Conservation (phyloP, 2,888 invertebrate species). For the Macrophya alboannulata region DNA sequence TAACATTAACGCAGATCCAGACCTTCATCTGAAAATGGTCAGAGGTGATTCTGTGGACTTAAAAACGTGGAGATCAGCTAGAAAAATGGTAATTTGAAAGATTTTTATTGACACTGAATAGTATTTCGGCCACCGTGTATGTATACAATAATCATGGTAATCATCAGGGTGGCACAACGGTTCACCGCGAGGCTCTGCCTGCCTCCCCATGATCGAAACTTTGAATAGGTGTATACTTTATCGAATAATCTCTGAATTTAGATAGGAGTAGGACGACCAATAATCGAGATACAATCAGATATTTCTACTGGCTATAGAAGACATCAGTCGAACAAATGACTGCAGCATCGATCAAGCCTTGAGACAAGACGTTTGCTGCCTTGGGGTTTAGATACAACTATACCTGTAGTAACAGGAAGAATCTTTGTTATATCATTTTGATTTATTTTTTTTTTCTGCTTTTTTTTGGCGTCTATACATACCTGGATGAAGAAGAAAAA, state of each 20-base stretch:
- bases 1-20: no score
- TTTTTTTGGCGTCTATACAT: background rate
- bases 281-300: slow-evolving; percentile 49
- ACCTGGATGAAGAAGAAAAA: background rate
- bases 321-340: slow-evolving; percentile 49
- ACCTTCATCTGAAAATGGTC: no score
- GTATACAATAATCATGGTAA: slow-evolving; percentile 10
- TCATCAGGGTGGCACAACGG: slow-evolving; percentile 32
- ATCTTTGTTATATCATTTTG: background rate
- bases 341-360: slow-evolving; percentile 42
- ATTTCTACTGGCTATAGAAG: slow-evolving; percentile 17
- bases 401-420: background rate
- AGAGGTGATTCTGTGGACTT: no score
- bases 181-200: background rate
- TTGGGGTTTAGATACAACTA: background rate
- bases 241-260: slow-evolving; percentile 43
- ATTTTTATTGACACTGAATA: background rate
- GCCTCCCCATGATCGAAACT: background rate
- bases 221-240: slow-evolving; percentile 31
- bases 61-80: no score
- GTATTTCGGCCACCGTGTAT: background rate
- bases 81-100: background rate
- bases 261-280: slow-evolving; percentile 40
- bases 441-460: background rate
- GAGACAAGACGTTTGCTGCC: slow-evolving; percentile 28